Conservation (phyloP, 2,797 vertebrate genomes). For the Diceros bicornis region DNA sequence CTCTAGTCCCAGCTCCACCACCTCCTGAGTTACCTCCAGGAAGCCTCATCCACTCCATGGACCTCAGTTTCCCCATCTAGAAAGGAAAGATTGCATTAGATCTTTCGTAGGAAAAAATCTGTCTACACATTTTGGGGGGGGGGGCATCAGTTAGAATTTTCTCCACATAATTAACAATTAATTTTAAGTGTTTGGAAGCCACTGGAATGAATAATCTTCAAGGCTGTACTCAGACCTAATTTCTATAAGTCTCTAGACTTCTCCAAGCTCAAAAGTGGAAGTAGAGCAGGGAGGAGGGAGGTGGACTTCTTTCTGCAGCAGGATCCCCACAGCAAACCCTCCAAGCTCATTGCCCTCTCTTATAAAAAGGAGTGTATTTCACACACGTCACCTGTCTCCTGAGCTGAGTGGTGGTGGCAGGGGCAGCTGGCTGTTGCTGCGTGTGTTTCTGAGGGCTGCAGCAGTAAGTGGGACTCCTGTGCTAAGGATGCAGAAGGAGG, state of each 20-base stretch:
- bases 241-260: neutral
- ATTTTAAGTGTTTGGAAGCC: neutral
- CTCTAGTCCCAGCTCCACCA: neutral
- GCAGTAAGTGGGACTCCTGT: neutral
- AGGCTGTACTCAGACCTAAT: neutral
- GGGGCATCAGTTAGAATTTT: neutral
- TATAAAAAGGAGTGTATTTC: neutral
- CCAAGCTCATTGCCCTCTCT: neutral
- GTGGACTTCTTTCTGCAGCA: neutral
- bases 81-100: neutral
- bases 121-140: neutral
- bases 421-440: neutral
- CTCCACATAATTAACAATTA: neutral
- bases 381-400: neutral
- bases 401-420: neutral
- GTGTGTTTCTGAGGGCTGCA: constrained; percentile 66
- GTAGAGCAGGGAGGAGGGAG: neutral
- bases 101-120: neutral
- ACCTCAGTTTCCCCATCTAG: neutral
- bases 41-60: neutral
- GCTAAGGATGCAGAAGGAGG: neutral
- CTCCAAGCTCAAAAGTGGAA: neutral
- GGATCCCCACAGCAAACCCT: constrained; percentile 82
- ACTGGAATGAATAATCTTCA: neutral
- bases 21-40: neutral